Base-by-base conservation (phyloP, 2,797 vertebrate genomes). In the Galagoides demidoff region DNA sequence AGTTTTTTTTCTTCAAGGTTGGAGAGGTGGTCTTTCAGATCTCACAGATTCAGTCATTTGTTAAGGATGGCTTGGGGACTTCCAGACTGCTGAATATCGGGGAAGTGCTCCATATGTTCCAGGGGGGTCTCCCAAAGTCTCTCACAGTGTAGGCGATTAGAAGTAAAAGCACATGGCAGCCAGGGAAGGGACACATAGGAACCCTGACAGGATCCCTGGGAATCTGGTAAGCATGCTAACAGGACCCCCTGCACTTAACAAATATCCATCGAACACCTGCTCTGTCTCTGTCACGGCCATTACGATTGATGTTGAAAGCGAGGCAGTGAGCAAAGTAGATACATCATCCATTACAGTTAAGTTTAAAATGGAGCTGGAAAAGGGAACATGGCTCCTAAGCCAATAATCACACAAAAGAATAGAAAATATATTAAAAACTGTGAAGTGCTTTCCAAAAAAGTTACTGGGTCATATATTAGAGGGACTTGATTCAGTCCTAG, bases 151-250 rank as follows among this genome's bases (percentile, higher is more conserved):
- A 83, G 52, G 43, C 7, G 49, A 82, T 29, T 52, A 45, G 70
- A 86, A 89, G 55, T 8, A 70, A 92, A 90, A 90, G 22, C 37
- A 87, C 34, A 86, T 20, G 89, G 76, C 84, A 82, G 43, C 27
- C 20, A 27, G 31, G 14, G 4, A 22, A 61, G 7, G 31, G 22
- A 6, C 17, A 39, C 13, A 29, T 9, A 55, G 45, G 64, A 76
- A 89, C 34, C 16, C 39, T 22, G 37, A n/a, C 59, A 78, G 22
- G 64, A 31, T 66, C 49, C 23, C 12, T 43, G 61, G 8, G 39
- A 2, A n/a, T 34, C 7, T 81, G 61, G 16, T 14, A 49, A 73
- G 37, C 57, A 49, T 12, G 17, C 2, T n/a, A 34, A 29, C 39
- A 77, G 3, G 22, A 4, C 29, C 3, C 3, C 5, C 7, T 0